A percentile compares a stretch with the other conserved stretches of the same genome.
Conservation (phyloP, 2,797 vertebrate species). For the Enteromius anoplus region DNA sequence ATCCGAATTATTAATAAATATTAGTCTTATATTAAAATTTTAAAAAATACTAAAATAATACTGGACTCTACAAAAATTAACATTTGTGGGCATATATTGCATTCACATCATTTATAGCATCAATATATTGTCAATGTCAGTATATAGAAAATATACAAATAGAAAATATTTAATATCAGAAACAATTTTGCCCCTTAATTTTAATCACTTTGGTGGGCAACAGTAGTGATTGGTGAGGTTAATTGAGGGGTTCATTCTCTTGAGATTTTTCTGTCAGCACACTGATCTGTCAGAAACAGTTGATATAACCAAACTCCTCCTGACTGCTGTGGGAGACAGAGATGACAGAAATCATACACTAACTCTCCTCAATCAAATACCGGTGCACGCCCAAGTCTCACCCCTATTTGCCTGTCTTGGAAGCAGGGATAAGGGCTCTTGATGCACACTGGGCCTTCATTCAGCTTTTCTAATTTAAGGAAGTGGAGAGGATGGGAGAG, state of each 20-base stretch:
- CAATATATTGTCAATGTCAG: background rate
- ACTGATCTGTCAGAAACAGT: background rate
- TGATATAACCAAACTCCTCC: background rate
- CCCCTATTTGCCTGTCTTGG: background rate
- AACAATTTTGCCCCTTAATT: background rate
- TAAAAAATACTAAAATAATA: background rate
- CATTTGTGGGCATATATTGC: background rate
- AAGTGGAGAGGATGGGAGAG: background rate
- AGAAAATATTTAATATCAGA: background rate
- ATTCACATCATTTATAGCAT: background rate
- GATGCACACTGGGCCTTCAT: constrained; percentile 5
- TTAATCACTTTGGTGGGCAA: background rate
- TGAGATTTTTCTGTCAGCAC: background rate
- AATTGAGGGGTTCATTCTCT: background rate
- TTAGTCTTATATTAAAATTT: no score
- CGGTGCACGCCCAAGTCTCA: background rate
- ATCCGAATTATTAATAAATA: background rate
- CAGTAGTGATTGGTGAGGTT: background rate
- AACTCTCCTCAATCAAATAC: constrained; percentile 13
- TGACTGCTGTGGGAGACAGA: background rate
- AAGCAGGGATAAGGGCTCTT: constrained; percentile 28
- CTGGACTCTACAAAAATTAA: background rate
- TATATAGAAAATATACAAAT: background rate
- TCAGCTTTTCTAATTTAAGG: constrained; percentile 28
- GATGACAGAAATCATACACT: constrained; percentile 8